Evolutionary conservation across 2,113 vertebrate species (phyloP).

Genomic region (Rhabdomys dilectus): DNA sequence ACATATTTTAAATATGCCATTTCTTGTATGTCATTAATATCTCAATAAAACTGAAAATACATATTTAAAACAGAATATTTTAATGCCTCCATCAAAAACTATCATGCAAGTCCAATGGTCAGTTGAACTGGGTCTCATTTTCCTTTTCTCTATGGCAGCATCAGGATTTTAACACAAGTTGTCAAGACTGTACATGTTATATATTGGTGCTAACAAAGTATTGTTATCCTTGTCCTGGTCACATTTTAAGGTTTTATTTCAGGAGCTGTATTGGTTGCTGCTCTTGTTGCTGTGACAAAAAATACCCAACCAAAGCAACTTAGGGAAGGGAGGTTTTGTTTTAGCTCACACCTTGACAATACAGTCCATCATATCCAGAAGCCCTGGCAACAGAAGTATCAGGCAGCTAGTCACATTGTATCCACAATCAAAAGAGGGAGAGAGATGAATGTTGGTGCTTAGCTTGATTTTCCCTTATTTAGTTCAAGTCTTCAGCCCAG

Average conservation of each 20-base stretch:
- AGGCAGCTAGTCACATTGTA: background rate
- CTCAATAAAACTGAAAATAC: constrained; percentile 8
- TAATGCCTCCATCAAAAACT: background rate
- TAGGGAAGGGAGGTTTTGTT: background rate
- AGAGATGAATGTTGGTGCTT: background rate
- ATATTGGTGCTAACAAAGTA: background rate
- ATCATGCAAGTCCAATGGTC: background rate
- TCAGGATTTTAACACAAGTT: constrained; percentile 9
- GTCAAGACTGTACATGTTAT: background rate
- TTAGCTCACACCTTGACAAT: background rate
- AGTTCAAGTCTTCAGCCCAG: background rate
- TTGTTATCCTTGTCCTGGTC: too few species aligned
- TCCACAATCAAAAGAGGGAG: background rate
- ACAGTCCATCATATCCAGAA: background rate
- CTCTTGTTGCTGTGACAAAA: background rate
- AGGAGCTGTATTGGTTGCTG: background rate
- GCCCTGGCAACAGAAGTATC: background rate
- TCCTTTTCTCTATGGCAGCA: background rate
- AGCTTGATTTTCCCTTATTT: background rate
- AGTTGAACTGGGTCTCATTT: background rate
- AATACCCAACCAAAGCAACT: background rate
- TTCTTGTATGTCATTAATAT: background rate
- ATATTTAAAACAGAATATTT: background rate
- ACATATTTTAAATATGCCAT: background rate
- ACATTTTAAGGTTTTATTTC: background rate